These are phyloP conservation scores for Drosophila setosimentum DNA, from an alignment of 2,888 invertebrate genomes.

Conservation along the genomic window DNA sequence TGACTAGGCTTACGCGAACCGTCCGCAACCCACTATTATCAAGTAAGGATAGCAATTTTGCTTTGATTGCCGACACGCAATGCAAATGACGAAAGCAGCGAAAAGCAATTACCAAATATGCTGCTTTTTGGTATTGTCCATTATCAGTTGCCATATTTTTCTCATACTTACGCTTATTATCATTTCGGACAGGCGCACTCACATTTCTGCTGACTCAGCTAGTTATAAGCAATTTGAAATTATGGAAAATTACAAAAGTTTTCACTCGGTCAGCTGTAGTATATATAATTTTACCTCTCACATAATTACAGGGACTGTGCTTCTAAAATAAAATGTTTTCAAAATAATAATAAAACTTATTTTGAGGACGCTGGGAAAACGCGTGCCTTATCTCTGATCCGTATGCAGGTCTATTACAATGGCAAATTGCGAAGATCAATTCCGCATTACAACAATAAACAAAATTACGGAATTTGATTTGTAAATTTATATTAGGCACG, in stretches of 20 bases:
- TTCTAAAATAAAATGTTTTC: conserved; percentile 41
- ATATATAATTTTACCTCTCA: conserved; percentile 51
- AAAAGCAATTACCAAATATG: conserved; percentile 9
- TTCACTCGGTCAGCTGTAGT: conserved; percentile 29
- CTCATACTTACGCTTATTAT: conserved; percentile 23
- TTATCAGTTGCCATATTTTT: conserved; percentile 25
- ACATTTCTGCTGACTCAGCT: conserved; percentile 8
- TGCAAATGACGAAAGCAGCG: conserved; percentile 49
- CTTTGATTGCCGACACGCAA: conserved; percentile 51
- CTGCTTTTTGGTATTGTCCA: conserved; percentile 24
- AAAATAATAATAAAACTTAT: conserved; percentile 36
- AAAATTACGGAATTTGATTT: conserved; percentile 4
- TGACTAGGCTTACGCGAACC: conserved; percentile 8
- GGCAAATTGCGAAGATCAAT: conserved; percentile 38
- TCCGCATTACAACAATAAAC: conserved; percentile 29
- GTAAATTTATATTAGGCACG: conserved; percentile 13
- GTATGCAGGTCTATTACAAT: conserved; percentile 13
- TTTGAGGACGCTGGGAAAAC: conserved; percentile 38
- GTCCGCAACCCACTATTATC: background rate
- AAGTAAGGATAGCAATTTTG: conserved; percentile 19
- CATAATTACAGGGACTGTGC: conserved; percentile 29
- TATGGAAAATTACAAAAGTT: conserved; percentile 46
- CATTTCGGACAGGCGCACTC: conserved; percentile 17
- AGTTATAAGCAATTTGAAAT: conserved; percentile 51
- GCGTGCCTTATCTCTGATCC: conserved; percentile 21